Evolutionary conservation across 2,888 invertebrate genomes (phyloP).

Genomic region (Dolichomitus sp.): DNA sequence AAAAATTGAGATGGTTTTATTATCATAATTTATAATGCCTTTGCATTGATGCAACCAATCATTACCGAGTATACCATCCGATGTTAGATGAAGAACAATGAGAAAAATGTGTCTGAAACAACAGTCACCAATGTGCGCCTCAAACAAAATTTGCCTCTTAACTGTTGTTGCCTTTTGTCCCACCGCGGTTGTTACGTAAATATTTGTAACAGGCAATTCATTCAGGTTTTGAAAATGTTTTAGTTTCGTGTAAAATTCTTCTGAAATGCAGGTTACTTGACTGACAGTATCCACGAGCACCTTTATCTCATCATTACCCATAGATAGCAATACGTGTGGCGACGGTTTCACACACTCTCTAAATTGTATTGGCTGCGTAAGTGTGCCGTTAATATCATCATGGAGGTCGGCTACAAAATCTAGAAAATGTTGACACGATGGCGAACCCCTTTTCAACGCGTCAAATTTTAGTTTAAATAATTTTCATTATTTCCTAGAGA

Average conservation of each 20-base stretch:
- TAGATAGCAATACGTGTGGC: background rate
- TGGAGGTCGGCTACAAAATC: constrained; percentile 9
- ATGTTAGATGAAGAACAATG: background rate
- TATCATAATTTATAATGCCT: constrained; percentile 51
- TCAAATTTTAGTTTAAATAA: constrained; percentile 6
- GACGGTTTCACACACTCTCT: background rate
- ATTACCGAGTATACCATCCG: constrained; percentile 39
- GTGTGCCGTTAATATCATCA: constrained; percentile 3
- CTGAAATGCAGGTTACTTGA: constrained; percentile 67
- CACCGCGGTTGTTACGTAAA: constrained; percentile 20
- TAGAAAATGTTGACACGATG: constrained; percentile 3
- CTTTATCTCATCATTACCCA: background rate
- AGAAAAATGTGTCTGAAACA: background rate
- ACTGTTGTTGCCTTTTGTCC: constrained; percentile 55
- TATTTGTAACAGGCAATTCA: constrained; percentile 52
- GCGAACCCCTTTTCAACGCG: background rate
- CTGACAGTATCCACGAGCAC: constrained; percentile 52
- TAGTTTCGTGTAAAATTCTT: constrained; percentile 67
- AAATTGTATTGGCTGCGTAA: background rate
- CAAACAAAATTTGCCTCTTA: constrained; percentile 60
- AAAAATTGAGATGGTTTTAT: constrained; percentile 25
- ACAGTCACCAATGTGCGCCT: constrained; percentile 53
- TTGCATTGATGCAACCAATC: constrained; percentile 61
- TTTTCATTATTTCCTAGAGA: background rate
- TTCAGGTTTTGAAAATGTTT: constrained; percentile 44